Conservation (phyloP, 2,888 invertebrate species). For the Celastrina argiolus region DNA sequence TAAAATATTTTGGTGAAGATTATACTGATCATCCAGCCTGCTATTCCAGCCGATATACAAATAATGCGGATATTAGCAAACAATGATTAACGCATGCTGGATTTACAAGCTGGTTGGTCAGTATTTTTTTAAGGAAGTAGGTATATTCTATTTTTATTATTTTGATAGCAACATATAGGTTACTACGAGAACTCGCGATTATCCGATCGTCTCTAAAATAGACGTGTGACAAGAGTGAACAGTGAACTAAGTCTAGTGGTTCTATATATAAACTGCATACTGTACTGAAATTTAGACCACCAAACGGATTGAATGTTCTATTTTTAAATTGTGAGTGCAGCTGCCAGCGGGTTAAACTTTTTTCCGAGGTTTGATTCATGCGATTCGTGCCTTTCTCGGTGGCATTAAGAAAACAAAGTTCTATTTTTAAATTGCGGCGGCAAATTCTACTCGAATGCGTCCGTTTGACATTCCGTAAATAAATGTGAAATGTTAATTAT, state of each 20-base stretch:
- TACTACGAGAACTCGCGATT: constrained; percentile 28
- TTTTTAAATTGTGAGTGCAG: constrained; percentile 60
- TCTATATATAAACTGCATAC: constrained; percentile 68
- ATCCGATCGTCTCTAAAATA: constrained; percentile 53
- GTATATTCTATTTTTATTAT: not conserved
- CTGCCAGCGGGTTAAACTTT: constrained; percentile 56
- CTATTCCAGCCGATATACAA: too few species aligned
- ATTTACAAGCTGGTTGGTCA: too few species aligned
- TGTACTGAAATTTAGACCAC: constrained; percentile 72
- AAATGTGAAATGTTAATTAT: constrained; percentile 17
- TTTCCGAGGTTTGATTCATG: constrained; percentile 20
- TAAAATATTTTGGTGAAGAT: too few species aligned
- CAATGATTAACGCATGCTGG: too few species aligned
- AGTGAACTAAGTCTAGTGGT: constrained; percentile 66
- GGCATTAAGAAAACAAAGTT: not conserved
- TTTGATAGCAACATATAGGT: constrained; percentile 10
- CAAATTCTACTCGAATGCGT: not conserved
- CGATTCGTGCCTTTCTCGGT: not conserved
- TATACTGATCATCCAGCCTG: too few species aligned
- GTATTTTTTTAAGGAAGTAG: not conserved
- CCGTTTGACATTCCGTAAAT: not conserved
- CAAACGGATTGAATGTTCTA: constrained; percentile 69
- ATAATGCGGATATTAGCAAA: too few species aligned
- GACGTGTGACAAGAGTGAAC: constrained; percentile 70
- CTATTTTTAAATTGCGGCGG: not conserved